Evolutionary conservation across 1,140 invertebrate species (phyloP).

Genomic region (Gonatopus flavifemur): DNA sequence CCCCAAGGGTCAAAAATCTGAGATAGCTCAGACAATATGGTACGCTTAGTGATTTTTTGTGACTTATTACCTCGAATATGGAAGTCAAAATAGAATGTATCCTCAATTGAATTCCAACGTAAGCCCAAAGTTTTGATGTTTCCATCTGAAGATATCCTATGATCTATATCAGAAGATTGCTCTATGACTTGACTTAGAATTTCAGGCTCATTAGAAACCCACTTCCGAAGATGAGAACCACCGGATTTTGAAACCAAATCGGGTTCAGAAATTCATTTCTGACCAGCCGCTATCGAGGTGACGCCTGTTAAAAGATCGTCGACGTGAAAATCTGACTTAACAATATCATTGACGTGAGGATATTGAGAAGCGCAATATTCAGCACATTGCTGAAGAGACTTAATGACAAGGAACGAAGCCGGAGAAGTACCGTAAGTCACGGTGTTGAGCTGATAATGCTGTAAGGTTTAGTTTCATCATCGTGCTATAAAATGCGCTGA

Average conservation of each 20-base stretch:
- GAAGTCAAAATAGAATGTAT: neutral
- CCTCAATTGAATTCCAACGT: neutral
- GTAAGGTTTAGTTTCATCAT: neutral
- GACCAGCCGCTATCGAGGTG: neutral
- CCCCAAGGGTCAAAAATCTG: neutral
- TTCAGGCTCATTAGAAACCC: neutral
- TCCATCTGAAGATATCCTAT: neutral
- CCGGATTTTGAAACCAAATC: neutral
- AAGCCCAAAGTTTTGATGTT: neutral
- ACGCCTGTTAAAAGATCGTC: neutral
- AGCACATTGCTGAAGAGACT: too few relatives aligned
- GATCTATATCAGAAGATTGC: neutral
- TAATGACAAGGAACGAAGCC: too few relatives aligned
- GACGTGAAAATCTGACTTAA: neutral
- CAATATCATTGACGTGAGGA: too few relatives aligned
- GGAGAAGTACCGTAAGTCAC: neutral
- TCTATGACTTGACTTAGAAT: neutral
- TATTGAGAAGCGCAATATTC: too few relatives aligned
- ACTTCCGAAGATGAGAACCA: neutral
- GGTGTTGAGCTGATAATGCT: neutral
- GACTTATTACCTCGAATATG: neutral
- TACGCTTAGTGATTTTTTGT: neutral
- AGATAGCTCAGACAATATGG: neutral
- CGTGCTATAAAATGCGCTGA: neutral
- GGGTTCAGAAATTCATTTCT: neutral